These are phyloP conservation scores for Cephus runcator DNA, from an alignment of 2,888 invertebrate genomes.

Conservation along the genomic window DNA sequence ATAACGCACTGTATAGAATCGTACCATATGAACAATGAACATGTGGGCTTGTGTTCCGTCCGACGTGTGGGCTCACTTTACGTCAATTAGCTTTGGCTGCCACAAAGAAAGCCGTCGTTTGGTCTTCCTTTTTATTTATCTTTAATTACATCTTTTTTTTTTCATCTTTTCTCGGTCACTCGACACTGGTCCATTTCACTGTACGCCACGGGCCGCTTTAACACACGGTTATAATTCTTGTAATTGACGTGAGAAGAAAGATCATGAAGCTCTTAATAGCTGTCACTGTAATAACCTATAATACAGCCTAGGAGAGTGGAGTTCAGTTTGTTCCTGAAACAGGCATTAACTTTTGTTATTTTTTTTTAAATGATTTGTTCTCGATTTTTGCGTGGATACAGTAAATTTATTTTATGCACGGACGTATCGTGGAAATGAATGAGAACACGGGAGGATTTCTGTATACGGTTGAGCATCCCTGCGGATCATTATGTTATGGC, in stretches of 20 bases:
- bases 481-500: conserved; percentile 36
- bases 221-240: not conserved
- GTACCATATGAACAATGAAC: conserved; percentile 6
- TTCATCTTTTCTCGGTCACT: not conserved
- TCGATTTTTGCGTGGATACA: not conserved
- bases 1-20: not conserved
- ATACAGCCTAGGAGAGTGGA: not conserved
- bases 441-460: not conserved
- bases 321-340: not conserved
- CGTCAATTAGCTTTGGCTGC: conserved; percentile 12
- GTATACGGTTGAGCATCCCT: conserved; percentile 28
- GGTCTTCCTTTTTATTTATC: not conserved
- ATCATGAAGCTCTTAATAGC: not conserved
- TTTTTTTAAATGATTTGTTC: not conserved
- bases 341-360: not conserved
- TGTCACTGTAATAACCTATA: not conserved
- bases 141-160: not conserved
- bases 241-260: not conserved
- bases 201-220: not conserved
- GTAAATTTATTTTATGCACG: not conserved
- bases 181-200: not conserved
- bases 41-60: not conserved
- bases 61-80: conserved; percentile 10
- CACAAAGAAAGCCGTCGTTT: not conserved
- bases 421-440: not conserved